Conservation (phyloP, 2,888 invertebrate species). For the Cloeon dipterum region DNA sequence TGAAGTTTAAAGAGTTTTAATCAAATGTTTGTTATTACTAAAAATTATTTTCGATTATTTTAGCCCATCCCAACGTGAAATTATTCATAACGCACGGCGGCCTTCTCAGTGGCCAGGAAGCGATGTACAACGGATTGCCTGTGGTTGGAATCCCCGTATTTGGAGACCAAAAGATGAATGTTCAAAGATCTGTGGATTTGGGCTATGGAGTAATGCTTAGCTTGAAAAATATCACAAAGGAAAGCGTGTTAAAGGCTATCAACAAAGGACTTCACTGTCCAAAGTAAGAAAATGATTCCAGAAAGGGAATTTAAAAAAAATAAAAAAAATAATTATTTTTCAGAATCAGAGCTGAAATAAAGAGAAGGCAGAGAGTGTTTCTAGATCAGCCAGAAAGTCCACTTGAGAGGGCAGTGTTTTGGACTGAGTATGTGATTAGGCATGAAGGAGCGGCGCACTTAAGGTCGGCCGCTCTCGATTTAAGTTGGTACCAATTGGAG, state of each 20-base stretch:
- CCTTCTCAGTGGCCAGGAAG: conserved; percentile 28
- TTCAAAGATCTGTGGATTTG: conserved; percentile 23
- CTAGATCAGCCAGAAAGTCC: conserved; percentile 31
- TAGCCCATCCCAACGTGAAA: conserved; percentile 27
- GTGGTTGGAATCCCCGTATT: conserved; percentile 26
- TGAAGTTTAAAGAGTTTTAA: no score
- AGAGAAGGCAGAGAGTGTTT: conserved; percentile 20
- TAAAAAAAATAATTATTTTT: no score
- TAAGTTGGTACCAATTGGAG: conserved; percentile 21
- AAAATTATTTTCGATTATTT: no score
- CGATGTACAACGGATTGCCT: conserved; percentile 23
- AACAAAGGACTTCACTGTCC: conserved; percentile 20
- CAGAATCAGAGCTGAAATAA: not conserved
- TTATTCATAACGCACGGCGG: conserved; percentile 35
- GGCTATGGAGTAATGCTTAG: conserved; percentile 23
- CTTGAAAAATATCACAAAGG: conserved; percentile 12
- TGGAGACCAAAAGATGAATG: conserved; percentile 28
- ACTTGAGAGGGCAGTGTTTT: conserved; percentile 33
- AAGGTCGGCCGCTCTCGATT: conserved; percentile 24
- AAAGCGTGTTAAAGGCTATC: conserved; percentile 19
- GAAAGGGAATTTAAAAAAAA: no score
- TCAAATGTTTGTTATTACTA: no score
- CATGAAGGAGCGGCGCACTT: conserved; percentile 29
- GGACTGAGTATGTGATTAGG: conserved; percentile 36
- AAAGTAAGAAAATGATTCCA: no score